Percentiles rank a stretch among this genome's conserved stretches.
These are phyloP conservation scores for Picus viridis DNA, from an alignment of 2,797 vertebrate genomes.

Conservation along the genomic window DNA sequence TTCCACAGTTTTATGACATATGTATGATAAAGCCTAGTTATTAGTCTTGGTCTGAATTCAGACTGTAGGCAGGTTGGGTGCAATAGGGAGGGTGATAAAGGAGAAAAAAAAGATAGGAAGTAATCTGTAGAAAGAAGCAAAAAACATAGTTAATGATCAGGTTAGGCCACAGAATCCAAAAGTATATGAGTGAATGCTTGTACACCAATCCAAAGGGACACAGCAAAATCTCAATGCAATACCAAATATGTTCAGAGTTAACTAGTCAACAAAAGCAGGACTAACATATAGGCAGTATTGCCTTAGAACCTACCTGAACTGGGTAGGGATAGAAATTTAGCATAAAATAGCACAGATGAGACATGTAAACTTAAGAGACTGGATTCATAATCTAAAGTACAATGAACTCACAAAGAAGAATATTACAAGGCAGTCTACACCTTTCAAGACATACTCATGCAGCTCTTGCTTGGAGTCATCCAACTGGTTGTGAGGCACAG, in stretches of 20 bases:
- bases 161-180: neutral
- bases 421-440: neutral
- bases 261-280: neutral
- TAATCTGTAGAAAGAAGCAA: neutral
- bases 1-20: neutral
- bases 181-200: neutral
- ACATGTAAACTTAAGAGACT: neutral
- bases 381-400: neutral
- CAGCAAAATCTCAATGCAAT: neutral
- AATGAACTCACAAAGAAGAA: neutral
- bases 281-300: neutral
- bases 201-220: neutral
- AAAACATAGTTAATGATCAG: neutral
- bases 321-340: neutral
- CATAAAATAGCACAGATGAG: neutral
- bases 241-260: neutral
- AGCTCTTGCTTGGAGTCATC: neutral
- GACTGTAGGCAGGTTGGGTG: neutral
- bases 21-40: neutral
- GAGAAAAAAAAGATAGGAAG: neutral
- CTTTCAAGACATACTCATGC: neutral
- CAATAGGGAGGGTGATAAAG: neutral
- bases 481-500: neutral
- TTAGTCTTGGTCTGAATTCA: neutral
- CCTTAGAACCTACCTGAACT: neutral